Evolutionary conservation across 2,797 vertebrate species (phyloP).

Genomic region (Limnodromus scolopaceus): DNA sequence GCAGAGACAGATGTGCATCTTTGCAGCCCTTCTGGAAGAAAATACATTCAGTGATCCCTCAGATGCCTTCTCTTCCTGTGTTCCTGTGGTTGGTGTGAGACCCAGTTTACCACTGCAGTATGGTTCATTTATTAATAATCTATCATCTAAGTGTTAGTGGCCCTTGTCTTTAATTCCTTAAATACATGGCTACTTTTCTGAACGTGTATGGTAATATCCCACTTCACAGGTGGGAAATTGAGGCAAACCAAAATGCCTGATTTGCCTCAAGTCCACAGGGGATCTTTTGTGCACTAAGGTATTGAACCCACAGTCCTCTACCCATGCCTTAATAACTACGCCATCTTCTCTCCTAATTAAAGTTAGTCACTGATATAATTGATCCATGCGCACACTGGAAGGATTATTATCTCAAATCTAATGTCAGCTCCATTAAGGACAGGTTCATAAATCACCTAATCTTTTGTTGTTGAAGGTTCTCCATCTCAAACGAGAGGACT

Average conservation of each 20-base stretch:
- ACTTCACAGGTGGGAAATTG: not conserved
- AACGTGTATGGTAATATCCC: not conserved
- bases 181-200: not conserved
- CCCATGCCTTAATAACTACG: not conserved
- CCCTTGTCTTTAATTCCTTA: not conserved
- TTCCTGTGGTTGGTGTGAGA: not conserved
- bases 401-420: slow-evolving; percentile 1
- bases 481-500: not conserved
- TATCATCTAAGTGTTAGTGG: not conserved
- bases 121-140: not conserved
- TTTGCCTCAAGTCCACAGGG: not conserved
- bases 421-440: not conserved
- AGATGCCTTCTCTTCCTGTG: not conserved
- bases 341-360: slow-evolving; percentile 17
- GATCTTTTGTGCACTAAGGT: not conserved
- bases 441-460: not conserved
- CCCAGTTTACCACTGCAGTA: not conserved
- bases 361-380: slow-evolving; percentile 3
- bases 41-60: not conserved
- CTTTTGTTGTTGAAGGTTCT: not conserved
- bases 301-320: not conserved
- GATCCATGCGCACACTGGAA: not conserved
- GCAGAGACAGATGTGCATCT: not conserved
- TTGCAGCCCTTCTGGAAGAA: not conserved
- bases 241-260: slow-evolving; percentile 20